Evolutionary conservation across 2,888 invertebrate genomes (phyloP).

Genomic region (Halictus quadricinctus): DNA sequence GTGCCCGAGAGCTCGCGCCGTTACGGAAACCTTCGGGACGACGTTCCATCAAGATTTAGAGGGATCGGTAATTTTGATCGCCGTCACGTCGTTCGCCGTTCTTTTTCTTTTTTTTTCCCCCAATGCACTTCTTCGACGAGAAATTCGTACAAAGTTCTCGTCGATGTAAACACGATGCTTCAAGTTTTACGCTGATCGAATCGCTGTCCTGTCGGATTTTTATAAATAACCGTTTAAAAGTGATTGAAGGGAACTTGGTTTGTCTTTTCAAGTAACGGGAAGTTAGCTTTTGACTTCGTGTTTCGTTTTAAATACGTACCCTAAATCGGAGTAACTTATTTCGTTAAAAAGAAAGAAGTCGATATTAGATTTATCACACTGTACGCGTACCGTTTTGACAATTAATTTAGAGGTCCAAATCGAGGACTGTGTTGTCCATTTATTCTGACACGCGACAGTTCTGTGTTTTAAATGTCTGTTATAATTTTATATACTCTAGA

Average conservation of each 20-base stretch:
- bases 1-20: too few species aligned
- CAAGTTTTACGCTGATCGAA: not conserved
- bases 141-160: not conserved
- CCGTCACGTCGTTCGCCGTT: not conserved
- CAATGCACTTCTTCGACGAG: not conserved
- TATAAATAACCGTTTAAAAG: constrained; percentile 1
- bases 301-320: not conserved
- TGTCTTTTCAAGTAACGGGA: not conserved
- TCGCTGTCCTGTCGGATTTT: not conserved
- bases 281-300: not conserved
- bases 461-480: not conserved
- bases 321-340: not conserved
- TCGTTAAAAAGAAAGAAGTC: not conserved
- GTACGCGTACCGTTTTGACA: not conserved
- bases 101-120: not conserved
- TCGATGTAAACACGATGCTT: not conserved
- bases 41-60: not conserved
- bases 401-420: not conserved
- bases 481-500: too few species aligned
- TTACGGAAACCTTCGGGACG: not conserved
- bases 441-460: not conserved
- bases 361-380: not conserved
- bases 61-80: not conserved
- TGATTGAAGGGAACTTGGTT: not conserved
- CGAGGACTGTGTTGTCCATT: not conserved